A percentile compares a stretch with the other conserved stretches of the same genome.
Evolutionary conservation across 1,140 invertebrate species (phyloP).

Genomic region (Formica exsecta): DNA sequence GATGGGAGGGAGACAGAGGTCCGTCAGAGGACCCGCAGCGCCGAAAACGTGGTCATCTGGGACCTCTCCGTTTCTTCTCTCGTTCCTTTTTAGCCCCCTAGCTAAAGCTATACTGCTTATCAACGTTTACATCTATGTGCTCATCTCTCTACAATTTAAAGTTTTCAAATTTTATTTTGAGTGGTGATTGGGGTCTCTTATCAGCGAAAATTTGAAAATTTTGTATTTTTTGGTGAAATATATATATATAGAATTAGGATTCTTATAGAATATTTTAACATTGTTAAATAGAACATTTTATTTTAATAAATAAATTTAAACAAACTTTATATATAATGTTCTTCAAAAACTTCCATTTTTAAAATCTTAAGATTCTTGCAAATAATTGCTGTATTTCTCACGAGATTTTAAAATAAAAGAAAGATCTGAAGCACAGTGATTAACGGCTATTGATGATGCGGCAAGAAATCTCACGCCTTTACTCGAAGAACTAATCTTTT

Average conservation of each 20-base stretch:
- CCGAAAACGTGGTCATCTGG: slow-evolving; percentile 65
- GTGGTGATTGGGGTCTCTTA: neutral
- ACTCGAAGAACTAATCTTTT: slow-evolving; percentile 45
- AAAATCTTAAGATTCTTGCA: neutral
- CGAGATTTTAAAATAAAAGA: slow-evolving; percentile 10
- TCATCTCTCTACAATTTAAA: too few relatives aligned
- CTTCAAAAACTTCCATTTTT: neutral
- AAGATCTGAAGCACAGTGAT: neutral
- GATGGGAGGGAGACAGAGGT: slow-evolving; percentile 63
- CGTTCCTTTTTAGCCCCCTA: slow-evolving; percentile 25
- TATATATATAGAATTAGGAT: too few relatives aligned
- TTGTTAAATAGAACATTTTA: too few relatives aligned
- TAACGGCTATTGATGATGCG: slow-evolving; percentile 3
- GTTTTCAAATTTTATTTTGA: neutral
- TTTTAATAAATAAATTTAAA: too few relatives aligned
- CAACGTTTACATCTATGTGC: neutral
- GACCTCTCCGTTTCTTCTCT: slow-evolving; percentile 34
- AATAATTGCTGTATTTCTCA: slow-evolving; percentile 7
- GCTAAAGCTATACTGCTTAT: neutral
- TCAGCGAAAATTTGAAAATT: neutral
- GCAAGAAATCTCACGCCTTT: slow-evolving; percentile 47
- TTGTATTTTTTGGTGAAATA: neutral
- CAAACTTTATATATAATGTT: neutral
- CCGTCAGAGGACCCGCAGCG: slow-evolving; percentile 66
- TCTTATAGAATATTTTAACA: too few relatives aligned